Percentiles rank a stretch among this genome's conserved stretches.
These are phyloP conservation scores for Crepidodera aurea DNA, from an alignment of 2,888 invertebrate genomes.

Conservation along the genomic window DNA sequence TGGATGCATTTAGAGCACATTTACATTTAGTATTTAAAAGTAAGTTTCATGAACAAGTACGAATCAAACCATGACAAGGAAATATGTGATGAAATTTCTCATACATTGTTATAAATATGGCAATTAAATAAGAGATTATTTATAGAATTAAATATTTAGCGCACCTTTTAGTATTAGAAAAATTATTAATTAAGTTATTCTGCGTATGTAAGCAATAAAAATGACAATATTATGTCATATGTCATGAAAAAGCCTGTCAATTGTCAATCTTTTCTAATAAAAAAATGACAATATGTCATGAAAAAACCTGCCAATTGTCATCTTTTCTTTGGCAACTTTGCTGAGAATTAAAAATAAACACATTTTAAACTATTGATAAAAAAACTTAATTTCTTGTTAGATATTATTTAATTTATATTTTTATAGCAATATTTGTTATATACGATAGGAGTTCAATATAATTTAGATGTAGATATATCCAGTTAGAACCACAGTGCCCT, in stretches of 20 bases:
- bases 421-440: background rate
- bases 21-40: background rate
- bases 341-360: too few relatives aligned
- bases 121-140: background rate
- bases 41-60: background rate
- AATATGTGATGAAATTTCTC: conserved; percentile 6
- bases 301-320: too few relatives aligned
- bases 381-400: background rate
- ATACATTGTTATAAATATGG: background rate
- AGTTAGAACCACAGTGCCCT: conserved; percentile 18
- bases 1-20: background rate
- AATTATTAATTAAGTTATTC: too few relatives aligned
- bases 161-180: background rate
- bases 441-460: background rate
- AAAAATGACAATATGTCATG: background rate
- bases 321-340: background rate
- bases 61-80: background rate
- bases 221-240: background rate
- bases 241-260: background rate
- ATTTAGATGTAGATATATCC: background rate
- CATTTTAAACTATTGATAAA: background rate
- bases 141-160: background rate
- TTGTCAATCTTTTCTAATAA: background rate
- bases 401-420: conserved; percentile 1
- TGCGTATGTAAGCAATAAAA: background rate